phyloP scores from a whole-genome alignment of 2,888 invertebrate genomes.

The Agriotes lineatus region DNA sequence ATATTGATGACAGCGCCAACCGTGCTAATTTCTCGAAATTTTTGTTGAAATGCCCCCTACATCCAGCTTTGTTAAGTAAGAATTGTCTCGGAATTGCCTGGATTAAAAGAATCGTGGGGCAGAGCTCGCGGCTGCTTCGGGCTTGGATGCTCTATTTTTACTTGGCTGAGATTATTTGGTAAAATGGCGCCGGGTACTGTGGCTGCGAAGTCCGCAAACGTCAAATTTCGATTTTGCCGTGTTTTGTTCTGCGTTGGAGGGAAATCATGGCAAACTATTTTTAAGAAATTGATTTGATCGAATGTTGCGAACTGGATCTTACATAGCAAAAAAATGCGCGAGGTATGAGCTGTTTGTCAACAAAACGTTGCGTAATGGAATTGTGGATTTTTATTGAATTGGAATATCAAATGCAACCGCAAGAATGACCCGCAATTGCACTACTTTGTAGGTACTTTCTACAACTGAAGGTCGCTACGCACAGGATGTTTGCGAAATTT shows the following conservation, averaged over 20 bases:
- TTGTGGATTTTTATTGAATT: no score
- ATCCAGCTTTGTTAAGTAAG: conserved; percentile 63
- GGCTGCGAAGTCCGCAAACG: conserved; percentile 24
- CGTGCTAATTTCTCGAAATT: conserved; percentile 77
- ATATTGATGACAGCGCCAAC: conserved; percentile 78
- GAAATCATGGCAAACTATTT: not conserved
- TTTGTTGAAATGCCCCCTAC: conserved; percentile 77
- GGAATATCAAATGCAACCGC: no score
- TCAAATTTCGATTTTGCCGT: conserved; percentile 23
- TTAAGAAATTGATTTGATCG: no score
- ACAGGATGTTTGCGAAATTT: no score
- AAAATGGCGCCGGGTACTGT: conserved; percentile 57
- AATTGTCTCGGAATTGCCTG: conserved; percentile 66
- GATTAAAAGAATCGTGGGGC: conserved; percentile 32
- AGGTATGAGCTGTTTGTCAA: no score
- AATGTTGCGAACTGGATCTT: no score
- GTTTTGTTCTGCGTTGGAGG: conserved; percentile 19
- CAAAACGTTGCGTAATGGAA: no score
- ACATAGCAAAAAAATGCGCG: no score
- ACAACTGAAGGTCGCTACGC: no score
- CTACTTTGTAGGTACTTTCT: no score
- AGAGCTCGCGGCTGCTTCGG: not conserved
- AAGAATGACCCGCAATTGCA: no score
- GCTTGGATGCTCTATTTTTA: conserved; percentile 48
- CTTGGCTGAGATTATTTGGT: conserved; percentile 38